Evolutionary conservation across 2,888 invertebrate species (phyloP).

Genomic region (Synergus umbraculus): DNA sequence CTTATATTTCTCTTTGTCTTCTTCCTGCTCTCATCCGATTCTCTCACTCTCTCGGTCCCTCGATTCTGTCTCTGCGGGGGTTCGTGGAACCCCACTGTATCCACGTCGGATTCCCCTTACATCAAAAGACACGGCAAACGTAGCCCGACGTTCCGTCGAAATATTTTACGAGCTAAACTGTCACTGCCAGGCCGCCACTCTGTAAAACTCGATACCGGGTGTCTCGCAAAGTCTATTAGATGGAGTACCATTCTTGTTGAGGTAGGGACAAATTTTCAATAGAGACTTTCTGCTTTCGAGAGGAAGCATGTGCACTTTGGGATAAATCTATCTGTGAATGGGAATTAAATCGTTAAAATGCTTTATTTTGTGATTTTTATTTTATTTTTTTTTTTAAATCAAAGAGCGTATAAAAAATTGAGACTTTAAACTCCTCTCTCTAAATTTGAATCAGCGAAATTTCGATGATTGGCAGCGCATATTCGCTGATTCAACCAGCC

Average conservation of each 20-base stretch:
- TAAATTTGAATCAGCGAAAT: no score
- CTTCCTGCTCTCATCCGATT: conserved; percentile 45
- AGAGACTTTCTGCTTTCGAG: background rate
- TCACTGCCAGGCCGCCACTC: conserved; percentile 32
- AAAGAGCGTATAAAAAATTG: no score
- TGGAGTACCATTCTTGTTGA: conserved; percentile 2
- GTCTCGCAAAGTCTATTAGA: conserved; percentile 20
- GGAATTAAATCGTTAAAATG: background rate
- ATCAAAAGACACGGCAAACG: conserved; percentile 57
- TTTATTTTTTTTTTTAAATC: no score
- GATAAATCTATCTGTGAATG: background rate
- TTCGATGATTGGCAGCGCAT: no score
- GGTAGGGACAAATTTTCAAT: background rate
- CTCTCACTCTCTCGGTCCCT: conserved; percentile 48
- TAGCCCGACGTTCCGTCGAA: conserved; percentile 59
- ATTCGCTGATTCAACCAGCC: no score
- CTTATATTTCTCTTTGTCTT: conserved; percentile 21
- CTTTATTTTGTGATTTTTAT: no score
- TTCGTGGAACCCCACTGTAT: conserved; percentile 56
- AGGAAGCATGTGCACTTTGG: background rate
- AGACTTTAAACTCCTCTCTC: no score
- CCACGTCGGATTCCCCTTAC: conserved; percentile 58
- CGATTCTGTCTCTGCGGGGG: conserved; percentile 53
- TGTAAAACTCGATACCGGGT: conserved; percentile 31
- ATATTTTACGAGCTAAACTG: conserved; percentile 67